These are phyloP conservation scores for Ennomos quercinarius DNA, from an alignment of 2,888 invertebrate genomes.

Conservation along the genomic window DNA sequence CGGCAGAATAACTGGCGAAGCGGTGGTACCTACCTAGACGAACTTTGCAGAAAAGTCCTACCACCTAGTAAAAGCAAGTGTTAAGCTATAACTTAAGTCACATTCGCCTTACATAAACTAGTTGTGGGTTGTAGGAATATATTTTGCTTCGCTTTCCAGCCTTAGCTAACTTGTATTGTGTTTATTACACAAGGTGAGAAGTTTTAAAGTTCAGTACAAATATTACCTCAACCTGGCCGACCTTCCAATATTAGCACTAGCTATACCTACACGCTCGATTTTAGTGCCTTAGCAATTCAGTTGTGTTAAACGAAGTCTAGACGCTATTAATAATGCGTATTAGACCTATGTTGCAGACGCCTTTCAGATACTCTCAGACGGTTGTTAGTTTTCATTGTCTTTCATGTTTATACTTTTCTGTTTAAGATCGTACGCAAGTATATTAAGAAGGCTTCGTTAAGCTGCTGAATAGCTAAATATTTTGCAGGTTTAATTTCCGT, in stretches of 20 bases:
- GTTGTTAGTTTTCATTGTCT: conserved; percentile 41
- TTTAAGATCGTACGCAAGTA: too few relatives aligned
- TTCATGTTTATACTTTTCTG: too few relatives aligned
- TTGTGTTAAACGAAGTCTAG: conserved; percentile 59
- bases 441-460: neutral
- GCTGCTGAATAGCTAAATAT: neutral
- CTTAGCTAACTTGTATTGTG: too few relatives aligned
- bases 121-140: too few relatives aligned
- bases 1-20: too few relatives aligned
- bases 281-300: conserved; percentile 46
- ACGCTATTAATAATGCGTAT: conserved; percentile 56
- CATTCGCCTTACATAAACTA: too few relatives aligned
- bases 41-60: too few relatives aligned
- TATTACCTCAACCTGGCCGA: conserved; percentile 20
- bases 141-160: too few relatives aligned
- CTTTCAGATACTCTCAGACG: conserved; percentile 43
- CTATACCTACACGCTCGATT: conserved; percentile 30
- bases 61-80: too few relatives aligned
- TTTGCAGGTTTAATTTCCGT: too few relatives aligned
- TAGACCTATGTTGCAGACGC: conserved; percentile 43
- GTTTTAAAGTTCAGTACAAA: conserved; percentile 5
- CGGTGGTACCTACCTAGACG: too few relatives aligned
- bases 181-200: neutral
- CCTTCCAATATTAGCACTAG: conserved; percentile 48
- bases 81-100: too few relatives aligned